Conservation (phyloP, 2,113 vertebrate genomes). For the Lontra canadensis region DNA sequence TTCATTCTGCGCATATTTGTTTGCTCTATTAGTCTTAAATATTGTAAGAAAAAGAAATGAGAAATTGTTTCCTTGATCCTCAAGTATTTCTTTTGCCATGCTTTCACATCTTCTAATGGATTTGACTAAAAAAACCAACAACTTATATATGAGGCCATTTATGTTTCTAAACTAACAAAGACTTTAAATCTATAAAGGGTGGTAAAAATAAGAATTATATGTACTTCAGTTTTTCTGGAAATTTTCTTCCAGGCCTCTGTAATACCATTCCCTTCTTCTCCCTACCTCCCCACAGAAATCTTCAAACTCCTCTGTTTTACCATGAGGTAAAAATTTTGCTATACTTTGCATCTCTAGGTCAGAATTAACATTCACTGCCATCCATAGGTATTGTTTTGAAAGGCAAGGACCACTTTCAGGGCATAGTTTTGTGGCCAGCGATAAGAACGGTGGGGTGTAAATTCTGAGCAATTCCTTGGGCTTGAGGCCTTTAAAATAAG, state of each 20-base stretch:
- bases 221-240: slow-evolving; percentile 47
- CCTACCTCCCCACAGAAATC: neutral
- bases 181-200: slow-evolving; percentile 42
- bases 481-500: neutral
- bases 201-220: slow-evolving; percentile 6
- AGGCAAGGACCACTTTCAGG: slow-evolving; percentile 16
- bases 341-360: slow-evolving; percentile 13
- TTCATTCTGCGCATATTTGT: slow-evolving; percentile 37
- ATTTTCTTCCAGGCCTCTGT: slow-evolving; percentile 18
- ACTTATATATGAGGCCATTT: slow-evolving; percentile 24
- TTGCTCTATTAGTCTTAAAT: slow-evolving; percentile 51
- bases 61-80: neutral
- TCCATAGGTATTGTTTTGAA: slow-evolving; percentile 47
- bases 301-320: slow-evolving; percentile 25
- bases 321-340: neutral
- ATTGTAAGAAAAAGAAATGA: slow-evolving; percentile 39
- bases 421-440: neutral
- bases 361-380: slow-evolving; percentile 27
- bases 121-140: neutral
- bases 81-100: slow-evolving; percentile 6
- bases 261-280: neutral
- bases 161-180: slow-evolving; percentile 43
- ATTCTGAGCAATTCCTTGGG: neutral
- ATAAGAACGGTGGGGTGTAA: neutral
- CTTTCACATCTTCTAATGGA: slow-evolving; percentile 39